Evolutionary conservation across 2,797 vertebrate species (phyloP).

Genomic region (Tolypeutes matacus): DNA sequence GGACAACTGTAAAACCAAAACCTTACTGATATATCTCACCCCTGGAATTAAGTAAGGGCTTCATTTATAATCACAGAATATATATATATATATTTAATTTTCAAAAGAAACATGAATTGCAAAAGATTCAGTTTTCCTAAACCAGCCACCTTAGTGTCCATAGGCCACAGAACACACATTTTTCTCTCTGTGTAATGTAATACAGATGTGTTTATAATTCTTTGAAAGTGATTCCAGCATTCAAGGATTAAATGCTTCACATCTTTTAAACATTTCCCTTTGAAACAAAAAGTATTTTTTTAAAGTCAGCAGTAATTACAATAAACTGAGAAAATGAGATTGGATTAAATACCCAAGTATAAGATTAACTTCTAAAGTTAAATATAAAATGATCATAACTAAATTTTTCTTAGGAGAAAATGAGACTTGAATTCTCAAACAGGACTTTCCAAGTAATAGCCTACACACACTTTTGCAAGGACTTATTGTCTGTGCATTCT

Average conservation of each 20-base stretch:
- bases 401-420: constrained; percentile 69
- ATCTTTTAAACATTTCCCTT: constrained; percentile 76
- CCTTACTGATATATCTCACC: background rate
- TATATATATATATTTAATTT: constrained; percentile 26
- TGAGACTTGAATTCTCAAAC: constrained; percentile 58
- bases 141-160: constrained; percentile 18
- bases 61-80: constrained; percentile 57
- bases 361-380: constrained; percentile 55
- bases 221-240: constrained; percentile 66
- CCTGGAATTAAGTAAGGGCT: constrained; percentile 39
- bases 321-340: constrained; percentile 23
- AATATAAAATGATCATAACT: constrained; percentile 40
- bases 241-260: constrained; percentile 68
- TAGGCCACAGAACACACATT: constrained; percentile 30
- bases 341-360: constrained; percentile 23
- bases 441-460: background rate
- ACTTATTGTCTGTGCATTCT: constrained; percentile 30
- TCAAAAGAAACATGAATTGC: constrained; percentile 55
- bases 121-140: constrained; percentile 60
- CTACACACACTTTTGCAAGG: background rate
- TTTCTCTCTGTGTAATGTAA: constrained; percentile 61
- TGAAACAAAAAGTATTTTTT: constrained; percentile 47
- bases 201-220: constrained; percentile 68
- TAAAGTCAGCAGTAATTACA: constrained; percentile 53
- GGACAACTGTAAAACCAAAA: constrained; percentile 18